Base-by-base conservation (phyloP, 2,888 invertebrate species). In the Hypselothyrea guttata region DNA sequence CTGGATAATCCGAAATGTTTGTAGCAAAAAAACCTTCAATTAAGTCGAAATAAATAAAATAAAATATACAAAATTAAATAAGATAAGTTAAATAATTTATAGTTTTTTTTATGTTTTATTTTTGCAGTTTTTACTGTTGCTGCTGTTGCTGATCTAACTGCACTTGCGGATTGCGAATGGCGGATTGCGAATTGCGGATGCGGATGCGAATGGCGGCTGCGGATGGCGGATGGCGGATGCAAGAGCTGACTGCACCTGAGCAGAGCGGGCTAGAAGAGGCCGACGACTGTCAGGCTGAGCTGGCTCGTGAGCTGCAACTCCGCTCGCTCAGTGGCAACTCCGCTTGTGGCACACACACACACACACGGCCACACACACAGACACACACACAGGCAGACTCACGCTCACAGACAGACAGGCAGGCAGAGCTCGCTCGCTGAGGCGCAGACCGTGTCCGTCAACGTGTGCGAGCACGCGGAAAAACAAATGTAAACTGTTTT, bases 401-500 rank as follows among this genome's bases (percentile, higher is more conserved):
- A 27, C 27, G 44, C 45, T 59, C 48, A 52, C 55, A 52, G 33
- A 38, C 45, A 57, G 54, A 55, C 58, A 55, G 56, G 56, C 75
- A 74, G 74, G 52, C 69, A 65, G 47, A 78, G 75, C 62, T 54
- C 57, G 55, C 58, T 69, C 69, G 68, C 59, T 47, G 51, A 61
- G 58, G 59, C 75, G 60, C 78, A 73, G 84, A 83, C 87, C 79
- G 65, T 68, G 59, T 67, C 73, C 75, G 81, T 85, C 72, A 85
- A 84, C 88, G 88, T 90, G 89, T 90, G 90, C 88, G 89, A 89
- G 87, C 90, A 90, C 89, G 89, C 90, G 90, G 89, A 90, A 90
- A 89, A 90, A 90, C 90, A 90, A 90, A 89, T 88, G 89, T 86
- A 90, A 90, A 90, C 90, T 90, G 88, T 89, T 88, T 77, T 86